phyloP scores from a whole-genome alignment of 1,140 invertebrate species.

The Hydropsyche tenuis region DNA sequence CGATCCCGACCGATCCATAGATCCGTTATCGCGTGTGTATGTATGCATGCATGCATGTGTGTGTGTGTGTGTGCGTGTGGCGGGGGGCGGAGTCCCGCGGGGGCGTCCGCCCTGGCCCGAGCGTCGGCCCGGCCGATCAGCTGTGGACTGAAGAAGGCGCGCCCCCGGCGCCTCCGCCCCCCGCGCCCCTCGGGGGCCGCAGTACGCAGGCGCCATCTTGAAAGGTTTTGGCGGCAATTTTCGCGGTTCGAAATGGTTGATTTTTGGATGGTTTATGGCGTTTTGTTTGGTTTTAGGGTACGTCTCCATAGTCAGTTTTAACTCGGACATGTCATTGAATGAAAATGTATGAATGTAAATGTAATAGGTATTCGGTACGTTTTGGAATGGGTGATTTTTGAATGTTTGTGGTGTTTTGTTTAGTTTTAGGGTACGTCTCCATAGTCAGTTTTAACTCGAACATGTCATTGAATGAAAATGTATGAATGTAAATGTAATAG shows the following conservation, averaged over 20 bases:
- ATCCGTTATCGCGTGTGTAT: neutral
- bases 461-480: too few relatives aligned
- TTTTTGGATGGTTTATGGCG: too few relatives aligned
- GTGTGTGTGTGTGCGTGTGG: neutral
- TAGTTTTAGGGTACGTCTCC: too few relatives aligned
- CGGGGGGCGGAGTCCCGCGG: constrained; percentile 7
- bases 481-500: too few relatives aligned
- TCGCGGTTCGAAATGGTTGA: constrained; percentile 19
- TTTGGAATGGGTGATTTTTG: too few relatives aligned
- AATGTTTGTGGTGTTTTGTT: too few relatives aligned
- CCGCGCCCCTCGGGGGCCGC: neutral
- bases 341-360: too few relatives aligned
- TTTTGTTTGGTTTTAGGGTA: too few relatives aligned
- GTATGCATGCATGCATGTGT: neutral
- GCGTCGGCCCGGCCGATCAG: constrained; percentile 27
- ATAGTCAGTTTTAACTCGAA: too few relatives aligned
- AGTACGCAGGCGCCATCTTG: neutral
- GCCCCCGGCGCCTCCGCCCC: constrained; percentile 12
- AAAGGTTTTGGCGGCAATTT: constrained; percentile 20
- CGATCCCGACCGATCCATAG: neutral
- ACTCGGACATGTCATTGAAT: too few relatives aligned
- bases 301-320: too few relatives aligned
- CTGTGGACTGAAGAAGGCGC: constrained; percentile 25
- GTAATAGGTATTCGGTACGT: too few relatives aligned
- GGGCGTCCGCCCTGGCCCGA: constrained; percentile 12